Evolutionary conservation across 2,797 vertebrate genomes (phyloP).

Genomic region (Pyrrhura leucotis): DNA sequence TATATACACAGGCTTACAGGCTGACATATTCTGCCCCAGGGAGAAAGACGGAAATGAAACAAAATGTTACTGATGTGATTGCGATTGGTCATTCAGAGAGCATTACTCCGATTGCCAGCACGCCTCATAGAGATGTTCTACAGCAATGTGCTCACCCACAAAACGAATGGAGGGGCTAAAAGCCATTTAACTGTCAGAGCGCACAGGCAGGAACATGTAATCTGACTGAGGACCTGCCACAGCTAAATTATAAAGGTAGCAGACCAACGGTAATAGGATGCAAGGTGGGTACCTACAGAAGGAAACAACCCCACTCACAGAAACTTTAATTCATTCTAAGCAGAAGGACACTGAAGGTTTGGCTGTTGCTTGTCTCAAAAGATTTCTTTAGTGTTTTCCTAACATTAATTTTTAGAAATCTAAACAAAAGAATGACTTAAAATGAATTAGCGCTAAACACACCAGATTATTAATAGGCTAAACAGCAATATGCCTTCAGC

Average conservation of each 20-base stretch:
- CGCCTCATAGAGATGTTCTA: background rate
- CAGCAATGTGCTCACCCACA: background rate
- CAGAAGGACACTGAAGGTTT: background rate
- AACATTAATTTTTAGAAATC: background rate
- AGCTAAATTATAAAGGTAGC: background rate
- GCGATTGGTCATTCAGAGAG: background rate
- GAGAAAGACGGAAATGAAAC: background rate
- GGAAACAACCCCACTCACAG: background rate
- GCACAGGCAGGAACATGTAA: rapidly evolving
- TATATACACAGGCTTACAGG: background rate
- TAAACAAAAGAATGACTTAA: conserved; percentile 16
- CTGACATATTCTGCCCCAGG: background rate
- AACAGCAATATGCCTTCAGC: conserved; percentile 51
- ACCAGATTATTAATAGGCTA: conserved; percentile 22
- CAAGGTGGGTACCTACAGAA: background rate
- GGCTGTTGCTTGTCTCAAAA: background rate
- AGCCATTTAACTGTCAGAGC: background rate
- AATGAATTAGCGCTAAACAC: conserved; percentile 11
- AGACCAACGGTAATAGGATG: background rate
- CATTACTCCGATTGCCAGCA: background rate
- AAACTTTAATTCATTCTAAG: background rate
- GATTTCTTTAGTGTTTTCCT: background rate
- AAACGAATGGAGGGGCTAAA: background rate
- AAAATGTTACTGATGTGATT: background rate
- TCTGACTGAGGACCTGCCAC: background rate